Base-by-base conservation (phyloP, 2,888 invertebrate genomes). In the Morpho deidamia region DNA sequence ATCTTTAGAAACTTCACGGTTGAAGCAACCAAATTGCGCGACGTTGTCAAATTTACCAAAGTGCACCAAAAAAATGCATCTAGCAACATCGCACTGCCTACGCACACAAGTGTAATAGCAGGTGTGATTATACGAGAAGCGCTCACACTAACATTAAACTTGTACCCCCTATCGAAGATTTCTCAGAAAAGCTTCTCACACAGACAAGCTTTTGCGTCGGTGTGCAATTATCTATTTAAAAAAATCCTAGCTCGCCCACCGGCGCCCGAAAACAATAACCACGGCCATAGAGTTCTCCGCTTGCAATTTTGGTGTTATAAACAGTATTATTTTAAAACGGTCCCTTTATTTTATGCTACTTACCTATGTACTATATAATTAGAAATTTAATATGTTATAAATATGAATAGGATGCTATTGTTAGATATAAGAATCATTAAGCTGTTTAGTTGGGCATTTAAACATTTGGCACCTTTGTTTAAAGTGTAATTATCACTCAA, bases 21-120 rank as follows among this genome's bases (percentile, higher is more conserved):
- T 37, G 45, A 59, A 65, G 69, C 70, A 66, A 70, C 63, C 60
- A 73, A 81, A 80, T 79, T 77, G 70, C 68, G 84, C 84, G 85
- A 81, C 83, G 87, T 86, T 86, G 87, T 85, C 85, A 83, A 83
- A 75, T 85, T 78, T 79, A 83, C 84, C 65, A 65, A 65, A 68
- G 70, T 68, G 71, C 71, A 74, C 68, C 69, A 69, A 81, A 83
- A 83, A 82, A 79, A 79, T 71, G 75, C 78, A 82, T 79, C 80
- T 78, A 81, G 81, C 83, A 84, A 82, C 84, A 81, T 72, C 82
- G 84, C 83, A 78, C 73, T 70, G 54, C 51, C 74, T 72, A 58
- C 61, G 34, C 64, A 64, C 53, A 62, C 63, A 59, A 57, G 53
- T 56, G 55, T 40, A 44, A 37, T 32, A 52, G 58, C 58, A 60